These are phyloP conservation scores for Onychomys leucogaster DNA, from an alignment of 2,797 vertebrate genomes.

Conservation along the genomic window DNA sequence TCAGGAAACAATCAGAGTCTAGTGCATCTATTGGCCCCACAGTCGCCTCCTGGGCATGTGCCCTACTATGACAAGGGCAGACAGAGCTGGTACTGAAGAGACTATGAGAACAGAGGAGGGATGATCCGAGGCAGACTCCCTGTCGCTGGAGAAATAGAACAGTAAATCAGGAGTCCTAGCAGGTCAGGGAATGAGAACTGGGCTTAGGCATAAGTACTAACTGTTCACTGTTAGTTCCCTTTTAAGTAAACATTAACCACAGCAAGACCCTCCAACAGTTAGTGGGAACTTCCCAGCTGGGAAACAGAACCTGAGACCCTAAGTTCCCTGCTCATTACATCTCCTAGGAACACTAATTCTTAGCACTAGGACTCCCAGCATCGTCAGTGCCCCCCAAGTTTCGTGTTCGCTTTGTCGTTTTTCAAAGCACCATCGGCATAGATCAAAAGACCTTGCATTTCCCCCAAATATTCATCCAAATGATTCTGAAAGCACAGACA, in stretches of 20 bases:
- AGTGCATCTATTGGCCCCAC: rapidly evolving
- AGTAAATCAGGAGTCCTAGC: neutral
- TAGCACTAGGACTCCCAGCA: neutral
- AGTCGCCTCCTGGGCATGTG: rapidly evolving
- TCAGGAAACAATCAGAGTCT: neutral
- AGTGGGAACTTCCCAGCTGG: neutral
- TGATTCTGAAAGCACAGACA: neutral
- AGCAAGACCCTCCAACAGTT: neutral
- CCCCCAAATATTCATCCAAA: neutral
- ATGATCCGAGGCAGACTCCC: neutral
- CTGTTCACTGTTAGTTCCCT: neutral
- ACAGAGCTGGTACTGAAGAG: neutral
- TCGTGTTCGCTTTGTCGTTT: neutral
- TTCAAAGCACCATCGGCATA: neutral
- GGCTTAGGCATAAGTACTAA: neutral
- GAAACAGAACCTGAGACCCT: neutral
- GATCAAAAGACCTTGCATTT: neutral
- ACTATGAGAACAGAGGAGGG: neutral
- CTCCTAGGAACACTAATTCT: neutral
- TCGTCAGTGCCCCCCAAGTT: rapidly evolving
- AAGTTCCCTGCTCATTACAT: neutral
- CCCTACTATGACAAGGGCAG: neutral
- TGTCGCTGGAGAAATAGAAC: neutral
- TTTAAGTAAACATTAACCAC: neutral
- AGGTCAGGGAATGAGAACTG: neutral